Evolutionary conservation across 1,140 invertebrate genomes (phyloP).

Genomic region (Drosophila hydei): DNA sequence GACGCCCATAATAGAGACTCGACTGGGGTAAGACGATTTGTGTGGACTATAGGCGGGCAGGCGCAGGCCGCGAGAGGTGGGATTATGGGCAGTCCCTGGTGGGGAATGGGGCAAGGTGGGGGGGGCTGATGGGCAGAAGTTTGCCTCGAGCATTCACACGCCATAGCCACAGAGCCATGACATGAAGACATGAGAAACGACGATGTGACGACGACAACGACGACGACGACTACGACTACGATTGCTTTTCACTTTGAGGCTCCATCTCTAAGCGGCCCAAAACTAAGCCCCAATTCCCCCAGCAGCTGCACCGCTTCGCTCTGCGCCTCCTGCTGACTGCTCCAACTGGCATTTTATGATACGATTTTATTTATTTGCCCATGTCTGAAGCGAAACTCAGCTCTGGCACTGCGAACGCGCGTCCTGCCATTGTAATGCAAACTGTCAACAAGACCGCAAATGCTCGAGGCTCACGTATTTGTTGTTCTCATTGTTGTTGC

Average conservation of each 20-base stretch:
- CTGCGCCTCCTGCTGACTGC: slow-evolving; percentile 21
- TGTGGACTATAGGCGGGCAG: slow-evolving; percentile 19
- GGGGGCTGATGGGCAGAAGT: slow-evolving; percentile 26
- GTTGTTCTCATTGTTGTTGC: slow-evolving; percentile 43
- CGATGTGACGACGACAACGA: neutral
- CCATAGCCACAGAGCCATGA: slow-evolving; percentile 71
- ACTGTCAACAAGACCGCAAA: slow-evolving; percentile 75
- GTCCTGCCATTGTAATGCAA: slow-evolving; percentile 75
- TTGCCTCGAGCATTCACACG: slow-evolving; percentile 75
- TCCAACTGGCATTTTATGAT: slow-evolving; percentile 65
- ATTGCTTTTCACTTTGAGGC: slow-evolving; percentile 74
- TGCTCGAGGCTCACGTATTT: slow-evolving; percentile 49
- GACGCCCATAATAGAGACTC: slow-evolving; percentile 64
- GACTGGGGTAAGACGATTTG: slow-evolving; percentile 70
- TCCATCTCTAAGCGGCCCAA: slow-evolving; percentile 20
- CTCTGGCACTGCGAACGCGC: slow-evolving; percentile 55
- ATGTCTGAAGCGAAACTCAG: slow-evolving; percentile 37
- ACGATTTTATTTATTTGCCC: slow-evolving; percentile 78
- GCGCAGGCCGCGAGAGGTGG: neutral
- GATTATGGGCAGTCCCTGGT: neutral
- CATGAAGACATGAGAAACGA: slow-evolving; percentile 60
- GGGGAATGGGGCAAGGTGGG: neutral
- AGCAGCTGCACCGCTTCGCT: neutral
- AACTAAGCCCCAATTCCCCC: slow-evolving; percentile 9
- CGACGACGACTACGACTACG: slow-evolving; percentile 50